Base-by-base conservation (phyloP, 2,797 vertebrate genomes). In the Threskiornis aethiopicus region DNA sequence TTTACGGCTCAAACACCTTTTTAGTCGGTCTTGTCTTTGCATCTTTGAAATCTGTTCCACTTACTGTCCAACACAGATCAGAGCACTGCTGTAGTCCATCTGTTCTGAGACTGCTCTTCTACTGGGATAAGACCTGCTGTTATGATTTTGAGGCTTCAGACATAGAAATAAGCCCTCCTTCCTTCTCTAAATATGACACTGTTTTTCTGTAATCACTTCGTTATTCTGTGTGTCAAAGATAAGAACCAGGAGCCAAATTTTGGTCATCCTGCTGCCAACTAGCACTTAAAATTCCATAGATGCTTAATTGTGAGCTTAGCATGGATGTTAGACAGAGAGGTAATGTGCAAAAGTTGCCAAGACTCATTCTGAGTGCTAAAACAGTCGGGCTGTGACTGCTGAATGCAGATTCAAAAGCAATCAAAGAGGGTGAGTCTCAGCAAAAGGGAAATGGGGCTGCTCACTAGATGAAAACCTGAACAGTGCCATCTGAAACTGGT, bases 171-270 rank as follows among this genome's bases (percentile, higher is more conserved):
- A 97, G 67, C 80, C 67, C 29, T 76, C 47, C 61, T 78, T 94
- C 89, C 61, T 70, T 81, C 76, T 67, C 81, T 86, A 79, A 94
- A 94, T 90, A 62, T 44, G 90, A 93, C 69, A 49, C 51, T 71
- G 41, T 64, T 86, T 85, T 89, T 69, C 85, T 95, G 6, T 96
- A 97, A 97, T 97, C 83, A 47, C 75, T 91, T 87, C 0, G 47
- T 61, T 69, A 94, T 89, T 96, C 58, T 95, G 95, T 61, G 87
- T 69, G 95, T 94, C 81, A 87, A 86, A 96, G 96, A 97, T 93
- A 96, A 96, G 85, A 96, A 52, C 71, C 47, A 42, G 2, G 2
- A 91, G 93, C 94, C 93, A 97, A 97, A 86, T 93, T 96, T 75
- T 69, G 93, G 90, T 78, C 65, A 91, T 52, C 46, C n/a, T 90